These are phyloP conservation scores for Ichneumon xanthorius DNA, from an alignment of 2,888 invertebrate species.

Conservation along the genomic window DNA sequence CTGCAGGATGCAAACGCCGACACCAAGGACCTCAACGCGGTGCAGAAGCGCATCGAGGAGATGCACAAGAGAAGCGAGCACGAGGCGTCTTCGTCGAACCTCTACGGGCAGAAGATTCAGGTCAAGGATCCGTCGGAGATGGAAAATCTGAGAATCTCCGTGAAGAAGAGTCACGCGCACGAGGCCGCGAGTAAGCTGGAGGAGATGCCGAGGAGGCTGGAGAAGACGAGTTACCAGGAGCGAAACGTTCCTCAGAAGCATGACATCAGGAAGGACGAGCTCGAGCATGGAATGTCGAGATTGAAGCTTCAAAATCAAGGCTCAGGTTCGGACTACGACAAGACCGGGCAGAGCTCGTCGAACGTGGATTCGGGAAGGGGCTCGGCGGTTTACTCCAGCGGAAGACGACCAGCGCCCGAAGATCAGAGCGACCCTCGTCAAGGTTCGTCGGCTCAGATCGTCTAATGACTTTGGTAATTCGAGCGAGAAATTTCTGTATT, in stretches of 20 bases:
- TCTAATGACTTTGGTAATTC: neutral
- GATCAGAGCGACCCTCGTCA: conserved; percentile 79
- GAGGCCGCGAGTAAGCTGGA: conserved; percentile 75
- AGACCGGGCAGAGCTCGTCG: conserved; percentile 90
- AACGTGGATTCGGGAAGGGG: conserved; percentile 93
- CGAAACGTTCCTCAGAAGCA: conserved; percentile 68
- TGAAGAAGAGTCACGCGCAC: conserved; percentile 66
- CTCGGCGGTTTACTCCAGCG: conserved; percentile 93
- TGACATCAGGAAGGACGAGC: conserved; percentile 78
- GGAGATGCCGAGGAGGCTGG: conserved; percentile 68
- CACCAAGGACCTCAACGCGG: conserved; percentile 66
- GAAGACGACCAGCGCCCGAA: conserved; percentile 87
- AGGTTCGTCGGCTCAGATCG: conserved; percentile 72
- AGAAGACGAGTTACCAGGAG: conserved; percentile 63
- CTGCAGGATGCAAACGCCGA: conserved; percentile 65
- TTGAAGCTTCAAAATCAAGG: conserved; percentile 82
- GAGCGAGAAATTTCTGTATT: neutral
- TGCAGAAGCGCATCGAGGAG: conserved; percentile 79
- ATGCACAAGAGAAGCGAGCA: conserved; percentile 77
- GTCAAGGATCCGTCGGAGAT: conserved; percentile 74
- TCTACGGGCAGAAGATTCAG: conserved; percentile 63
- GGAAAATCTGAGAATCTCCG: conserved; percentile 67
- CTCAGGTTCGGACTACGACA: conserved; percentile 89
- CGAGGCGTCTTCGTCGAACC: conserved; percentile 65
- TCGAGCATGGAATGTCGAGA: conserved; percentile 81